A percentile compares a stretch with the other conserved stretches of the same genome.
These are phyloP conservation scores for Tiliacea citrago DNA, from an alignment of 2,888 invertebrate species.

Conservation along the genomic window DNA sequence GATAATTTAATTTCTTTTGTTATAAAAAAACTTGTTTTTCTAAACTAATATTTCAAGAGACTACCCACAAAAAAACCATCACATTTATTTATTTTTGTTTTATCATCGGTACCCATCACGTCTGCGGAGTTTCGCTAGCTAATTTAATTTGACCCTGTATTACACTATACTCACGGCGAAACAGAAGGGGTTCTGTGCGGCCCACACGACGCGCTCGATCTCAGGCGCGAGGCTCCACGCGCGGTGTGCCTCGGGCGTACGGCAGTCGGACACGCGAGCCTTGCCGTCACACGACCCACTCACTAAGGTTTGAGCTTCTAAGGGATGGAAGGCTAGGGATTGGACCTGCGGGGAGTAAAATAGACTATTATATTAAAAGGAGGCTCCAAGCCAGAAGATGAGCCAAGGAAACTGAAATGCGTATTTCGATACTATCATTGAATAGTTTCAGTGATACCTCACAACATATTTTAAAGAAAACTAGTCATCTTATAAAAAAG, in stretches of 20 bases:
- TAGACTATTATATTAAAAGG: background rate
- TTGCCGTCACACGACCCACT: slow-evolving; percentile 96
- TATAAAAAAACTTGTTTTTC: no score
- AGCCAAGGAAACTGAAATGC: background rate
- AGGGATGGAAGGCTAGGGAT: slow-evolving; percentile 95
- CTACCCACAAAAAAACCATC: no score
- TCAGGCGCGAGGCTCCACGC: slow-evolving; percentile 95
- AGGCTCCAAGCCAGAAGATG: background rate
- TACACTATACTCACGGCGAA: slow-evolving; percentile 91
- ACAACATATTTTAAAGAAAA: no score
- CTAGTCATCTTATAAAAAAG: no score
- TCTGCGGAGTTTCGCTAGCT: no score
- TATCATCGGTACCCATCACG: no score
- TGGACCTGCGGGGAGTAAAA: slow-evolving; percentile 90
- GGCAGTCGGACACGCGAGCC: slow-evolving; percentile 96
- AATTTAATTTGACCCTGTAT: no score
- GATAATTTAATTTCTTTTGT: no score
- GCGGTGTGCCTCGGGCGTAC: slow-evolving; percentile 90
- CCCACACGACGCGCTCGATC: slow-evolving; percentile 97
- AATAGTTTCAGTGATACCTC: no score
- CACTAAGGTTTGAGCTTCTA: slow-evolving; percentile 95
- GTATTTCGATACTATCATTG: no score
- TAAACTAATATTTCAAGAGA: no score
- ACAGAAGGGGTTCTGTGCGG: slow-evolving; percentile 94
- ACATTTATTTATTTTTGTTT: no score